A percentile compares a stretch with the other conserved stretches of the same genome.
Conservation (phyloP, 1,140 invertebrate species). For the Trichonephila clavata region DNA sequence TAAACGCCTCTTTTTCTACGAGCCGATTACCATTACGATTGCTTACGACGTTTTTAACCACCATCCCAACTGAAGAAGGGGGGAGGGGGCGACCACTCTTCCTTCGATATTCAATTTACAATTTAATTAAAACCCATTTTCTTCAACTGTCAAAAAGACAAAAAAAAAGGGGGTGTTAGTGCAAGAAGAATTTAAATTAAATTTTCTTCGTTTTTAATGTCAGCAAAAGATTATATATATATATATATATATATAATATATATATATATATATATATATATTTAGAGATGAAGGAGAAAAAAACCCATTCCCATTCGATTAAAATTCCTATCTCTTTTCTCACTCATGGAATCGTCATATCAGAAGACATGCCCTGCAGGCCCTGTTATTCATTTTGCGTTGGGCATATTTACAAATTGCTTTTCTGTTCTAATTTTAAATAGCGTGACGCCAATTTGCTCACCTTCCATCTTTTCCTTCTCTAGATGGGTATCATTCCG, state of each 20-base stretch:
- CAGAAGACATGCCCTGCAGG: slow-evolving; percentile 4
- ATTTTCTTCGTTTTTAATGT: slow-evolving; percentile 34
- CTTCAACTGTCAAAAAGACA: slow-evolving; percentile 28
- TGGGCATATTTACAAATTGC: slow-evolving; percentile 56
- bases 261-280: background rate
- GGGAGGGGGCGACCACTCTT: background rate
- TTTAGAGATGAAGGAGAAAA: background rate
- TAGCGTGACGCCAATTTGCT: background rate
- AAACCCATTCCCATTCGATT: slow-evolving; percentile 17
- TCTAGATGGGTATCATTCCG: slow-evolving; percentile 46
- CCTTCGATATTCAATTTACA: slow-evolving; percentile 31
- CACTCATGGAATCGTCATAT: slow-evolving; percentile 20
- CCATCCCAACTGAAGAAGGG: background rate
- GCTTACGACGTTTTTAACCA: background rate
- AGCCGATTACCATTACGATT: background rate
- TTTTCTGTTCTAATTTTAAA: slow-evolving; percentile 44
- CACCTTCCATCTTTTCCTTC: background rate
- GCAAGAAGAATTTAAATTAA: slow-evolving; percentile 41
- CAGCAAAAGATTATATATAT: background rate
- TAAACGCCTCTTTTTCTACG: background rate
- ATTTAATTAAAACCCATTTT: slow-evolving; percentile 36
- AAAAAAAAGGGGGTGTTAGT: slow-evolving; percentile 10
- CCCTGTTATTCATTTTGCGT: background rate
- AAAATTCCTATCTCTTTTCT: slow-evolving; percentile 14
- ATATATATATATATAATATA: background rate